These are phyloP conservation scores for Pycnonotus jocosus DNA, from an alignment of 2,113 vertebrate genomes.

Conservation along the genomic window DNA sequence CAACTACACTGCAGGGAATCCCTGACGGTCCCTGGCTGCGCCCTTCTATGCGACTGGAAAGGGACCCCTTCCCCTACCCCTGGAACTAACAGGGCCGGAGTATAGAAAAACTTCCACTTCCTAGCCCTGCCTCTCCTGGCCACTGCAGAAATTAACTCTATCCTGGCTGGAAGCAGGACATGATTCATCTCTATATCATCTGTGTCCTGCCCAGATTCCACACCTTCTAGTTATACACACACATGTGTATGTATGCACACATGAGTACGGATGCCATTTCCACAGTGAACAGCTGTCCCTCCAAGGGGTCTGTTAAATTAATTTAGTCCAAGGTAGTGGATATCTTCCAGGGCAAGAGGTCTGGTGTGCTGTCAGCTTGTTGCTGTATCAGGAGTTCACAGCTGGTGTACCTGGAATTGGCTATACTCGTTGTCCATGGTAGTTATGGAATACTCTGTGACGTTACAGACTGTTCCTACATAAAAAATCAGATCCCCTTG, in stretches of 20 bases:
- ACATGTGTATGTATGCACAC: not conserved
- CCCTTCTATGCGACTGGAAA: accelerated
- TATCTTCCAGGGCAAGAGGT: not conserved
- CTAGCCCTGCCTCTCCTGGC: not conserved
- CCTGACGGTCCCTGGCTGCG: accelerated
- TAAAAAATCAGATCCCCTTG: not conserved
- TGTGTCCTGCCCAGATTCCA: not conserved
- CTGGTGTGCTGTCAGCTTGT: not conserved
- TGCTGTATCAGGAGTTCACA: not conserved
- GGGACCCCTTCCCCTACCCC: not conserved
- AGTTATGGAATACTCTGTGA: not conserved
- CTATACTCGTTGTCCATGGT: no score
- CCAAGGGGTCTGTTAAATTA: no score
- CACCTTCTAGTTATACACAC: not conserved
- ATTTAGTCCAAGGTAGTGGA: not conserved
- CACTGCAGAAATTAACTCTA: not conserved
- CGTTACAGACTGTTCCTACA: not conserved
- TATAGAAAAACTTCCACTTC: not conserved
- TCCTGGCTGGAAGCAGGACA: not conserved
- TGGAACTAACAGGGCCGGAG: not conserved
- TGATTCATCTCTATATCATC: not conserved
- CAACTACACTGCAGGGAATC: accelerated
- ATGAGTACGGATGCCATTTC: no score
- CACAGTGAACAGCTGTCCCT: not conserved
- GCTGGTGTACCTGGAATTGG: not conserved